Base-by-base conservation (phyloP, 1,140 invertebrate genomes). In the Lycorma delicatula region DNA sequence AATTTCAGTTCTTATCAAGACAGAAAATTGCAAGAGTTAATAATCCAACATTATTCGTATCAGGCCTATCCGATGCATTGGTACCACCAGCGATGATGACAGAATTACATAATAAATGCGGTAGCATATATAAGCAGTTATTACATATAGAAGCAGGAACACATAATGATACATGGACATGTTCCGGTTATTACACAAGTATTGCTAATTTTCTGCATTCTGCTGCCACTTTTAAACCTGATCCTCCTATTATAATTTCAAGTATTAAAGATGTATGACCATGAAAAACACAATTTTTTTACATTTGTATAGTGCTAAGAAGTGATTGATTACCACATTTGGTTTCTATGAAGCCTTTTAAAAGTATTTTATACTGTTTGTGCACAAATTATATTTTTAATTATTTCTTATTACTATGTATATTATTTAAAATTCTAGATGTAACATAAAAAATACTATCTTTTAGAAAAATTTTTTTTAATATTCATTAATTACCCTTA, bases 41-140 rank as follows among this genome's bases (percentile, higher is more conserved):
- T 51, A 75, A 84, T 38, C 87, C 89, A 36, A 83, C 81, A 36
- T 71, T 93, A 63, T 87, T 93, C 68, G 79, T 93, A 66, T 89
- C 86, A 51, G 89, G 89, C 16, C 75, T 87, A 57, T 81, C 82
- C 22, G 93, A 96, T 73, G 81, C 81, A 23, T 72, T 96, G 49
- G 91, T 97, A 28, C 92, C 92, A 38, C 82, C 86, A 5, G 66
- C 72, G 46, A 96, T 96, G 92, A 93, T 93, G 81, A 74, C 79
- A 59, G 78, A 85, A 54, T 75, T 96, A 54, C 86, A 86, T 65
- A 74, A 78, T 41, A 72, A 77, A 47, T 91, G 88, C 66, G 77
- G 75, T 44, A 85, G 86, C 61, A 67, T 78, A 3, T 74, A 75
- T 56, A 92, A 93, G 72, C 80, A 84, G 60, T 69, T 92, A 28